These are phyloP conservation scores for Somateria mollissima DNA, from an alignment of 2,797 vertebrate species.

Conservation along the genomic window DNA sequence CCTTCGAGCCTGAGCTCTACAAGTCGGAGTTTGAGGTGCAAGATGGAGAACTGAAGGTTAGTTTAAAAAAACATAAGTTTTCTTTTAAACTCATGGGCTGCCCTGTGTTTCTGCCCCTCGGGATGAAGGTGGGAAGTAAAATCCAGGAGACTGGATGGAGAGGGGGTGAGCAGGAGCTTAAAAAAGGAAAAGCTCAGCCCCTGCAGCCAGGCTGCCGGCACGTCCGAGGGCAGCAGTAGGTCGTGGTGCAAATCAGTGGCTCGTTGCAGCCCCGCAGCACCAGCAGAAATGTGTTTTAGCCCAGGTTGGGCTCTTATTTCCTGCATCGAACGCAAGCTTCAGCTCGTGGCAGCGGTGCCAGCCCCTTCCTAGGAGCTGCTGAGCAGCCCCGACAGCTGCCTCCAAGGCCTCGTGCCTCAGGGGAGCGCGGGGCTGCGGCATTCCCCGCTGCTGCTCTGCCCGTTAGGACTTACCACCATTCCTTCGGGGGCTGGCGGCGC, in stretches of 20 bases:
- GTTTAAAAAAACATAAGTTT: not conserved
- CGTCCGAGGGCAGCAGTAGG: not conserved
- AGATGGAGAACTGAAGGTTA: conserved; percentile 92
- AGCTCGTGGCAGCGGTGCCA: not conserved
- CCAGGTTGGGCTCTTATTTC: not conserved
- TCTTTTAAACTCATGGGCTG: no score
- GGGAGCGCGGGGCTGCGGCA: not conserved
- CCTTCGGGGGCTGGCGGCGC: not conserved
- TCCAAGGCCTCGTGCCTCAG: not conserved
- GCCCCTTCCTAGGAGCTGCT: not conserved
- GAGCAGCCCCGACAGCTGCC: not conserved
- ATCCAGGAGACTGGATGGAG: not conserved
- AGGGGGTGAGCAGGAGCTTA: not conserved
- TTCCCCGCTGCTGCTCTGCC: not conserved
- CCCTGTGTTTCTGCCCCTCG: accelerated
- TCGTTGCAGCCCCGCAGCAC: not conserved
- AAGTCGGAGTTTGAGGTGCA: conserved; percentile 94
- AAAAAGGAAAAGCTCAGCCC: not conserved
- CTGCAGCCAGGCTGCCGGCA: not conserved
- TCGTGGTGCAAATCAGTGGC: not conserved
- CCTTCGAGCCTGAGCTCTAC: conserved; percentile 90
- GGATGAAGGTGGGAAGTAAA: not conserved
- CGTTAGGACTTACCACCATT: not conserved
- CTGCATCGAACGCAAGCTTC: not conserved
- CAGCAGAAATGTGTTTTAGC: not conserved